Evolutionary conservation across 2,888 invertebrate species (phyloP).

Genomic region (Heptascelio sp.): DNA sequence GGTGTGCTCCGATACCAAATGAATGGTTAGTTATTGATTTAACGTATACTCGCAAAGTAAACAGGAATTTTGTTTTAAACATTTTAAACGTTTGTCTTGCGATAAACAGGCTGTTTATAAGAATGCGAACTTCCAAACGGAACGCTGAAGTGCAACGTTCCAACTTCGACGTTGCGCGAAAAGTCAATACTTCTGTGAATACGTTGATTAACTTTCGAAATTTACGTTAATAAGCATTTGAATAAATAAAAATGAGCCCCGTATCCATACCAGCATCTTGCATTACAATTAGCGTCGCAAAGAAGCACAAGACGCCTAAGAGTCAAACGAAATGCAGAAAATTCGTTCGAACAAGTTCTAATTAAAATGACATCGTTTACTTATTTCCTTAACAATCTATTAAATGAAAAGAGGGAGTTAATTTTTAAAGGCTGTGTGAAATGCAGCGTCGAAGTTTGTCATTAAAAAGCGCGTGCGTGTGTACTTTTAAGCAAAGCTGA

Average conservation of each 20-base stretch:
- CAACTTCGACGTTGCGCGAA: neutral
- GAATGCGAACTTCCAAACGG: too few species aligned
- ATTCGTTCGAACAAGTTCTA: constrained; percentile 26
- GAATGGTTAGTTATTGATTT: constrained; percentile 44
- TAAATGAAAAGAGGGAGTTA: constrained; percentile 6
- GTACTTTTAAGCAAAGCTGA: constrained; percentile 28
- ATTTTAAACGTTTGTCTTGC: too few species aligned
- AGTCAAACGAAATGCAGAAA: neutral
- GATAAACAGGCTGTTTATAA: too few species aligned
- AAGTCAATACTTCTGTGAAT: too few species aligned
- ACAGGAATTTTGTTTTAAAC: constrained; percentile 11
- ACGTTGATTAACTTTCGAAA: too few species aligned
- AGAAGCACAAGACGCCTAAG: neutral
- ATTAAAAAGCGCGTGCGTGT: neutral
- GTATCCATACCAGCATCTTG: constrained; percentile 12
- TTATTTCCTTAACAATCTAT: constrained; percentile 37
- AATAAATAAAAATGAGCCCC: constrained; percentile 30
- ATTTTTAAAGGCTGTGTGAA: constrained; percentile 16
- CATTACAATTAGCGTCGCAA: constrained; percentile 20
- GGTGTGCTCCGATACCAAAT: too few species aligned
- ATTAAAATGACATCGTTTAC: constrained; percentile 32
- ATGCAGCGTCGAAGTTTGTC: neutral
- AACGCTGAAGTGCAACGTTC: neutral
- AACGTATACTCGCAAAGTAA: constrained; percentile 28
- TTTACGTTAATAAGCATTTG: too few species aligned